Conservation (phyloP, 2,888 invertebrate genomes). For the Lasioglossum marginatum region DNA sequence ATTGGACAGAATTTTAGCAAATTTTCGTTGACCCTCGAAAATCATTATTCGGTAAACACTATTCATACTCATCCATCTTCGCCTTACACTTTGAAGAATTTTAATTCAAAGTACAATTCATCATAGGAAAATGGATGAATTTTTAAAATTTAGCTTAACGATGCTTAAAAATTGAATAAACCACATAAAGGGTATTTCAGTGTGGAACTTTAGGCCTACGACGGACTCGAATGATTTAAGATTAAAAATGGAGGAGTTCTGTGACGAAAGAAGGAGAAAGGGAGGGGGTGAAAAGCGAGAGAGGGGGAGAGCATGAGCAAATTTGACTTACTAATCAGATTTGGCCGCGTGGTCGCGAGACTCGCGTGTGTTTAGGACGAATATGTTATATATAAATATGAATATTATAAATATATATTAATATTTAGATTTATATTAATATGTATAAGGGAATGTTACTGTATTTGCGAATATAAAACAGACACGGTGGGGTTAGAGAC, state of each 20-base stretch:
- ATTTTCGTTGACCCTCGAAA: not conserved
- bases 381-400: slow-evolving; percentile 74
- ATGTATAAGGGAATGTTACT: slow-evolving; percentile 74
- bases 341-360: slow-evolving; percentile 29
- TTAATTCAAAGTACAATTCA: not conserved
- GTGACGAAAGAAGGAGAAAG: not conserved
- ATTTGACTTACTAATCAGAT: slow-evolving; percentile 47
- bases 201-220: not conserved
- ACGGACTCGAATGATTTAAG: not conserved
- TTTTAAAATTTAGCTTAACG: too few relatives aligned
- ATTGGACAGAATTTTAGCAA: not conserved
- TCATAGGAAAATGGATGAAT: not conserved
- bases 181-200: not conserved
- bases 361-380: slow-evolving; percentile 62
- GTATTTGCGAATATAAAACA: slow-evolving; percentile 64
- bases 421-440: slow-evolving; percentile 69
- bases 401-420: slow-evolving; percentile 76
- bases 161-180: not conserved
- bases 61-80: not conserved
- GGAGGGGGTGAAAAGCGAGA: not conserved
- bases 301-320: not conserved
- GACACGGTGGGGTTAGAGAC: slow-evolving; percentile 52
- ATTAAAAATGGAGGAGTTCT: not conserved
- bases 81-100: not conserved
- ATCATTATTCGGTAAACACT: too few relatives aligned